Evolutionary conservation across 2,888 invertebrate species (phyloP).

Genomic region (Pristionchus arcanus): DNA sequence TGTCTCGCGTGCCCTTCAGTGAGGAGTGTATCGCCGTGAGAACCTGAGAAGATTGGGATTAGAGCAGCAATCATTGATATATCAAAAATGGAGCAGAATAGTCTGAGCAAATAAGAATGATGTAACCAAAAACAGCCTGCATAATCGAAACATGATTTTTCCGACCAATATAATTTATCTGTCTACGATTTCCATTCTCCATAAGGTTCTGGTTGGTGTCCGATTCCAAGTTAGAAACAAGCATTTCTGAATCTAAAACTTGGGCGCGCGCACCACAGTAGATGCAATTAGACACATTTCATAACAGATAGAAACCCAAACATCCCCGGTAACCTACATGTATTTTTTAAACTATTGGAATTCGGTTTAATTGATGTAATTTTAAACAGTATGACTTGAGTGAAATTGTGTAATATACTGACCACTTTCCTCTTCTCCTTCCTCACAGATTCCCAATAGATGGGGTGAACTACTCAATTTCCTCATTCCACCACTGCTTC

Average conservation of each 20-base stretch:
- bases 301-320: too few relatives aligned
- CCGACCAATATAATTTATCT: neutral
- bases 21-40: constrained; percentile 11
- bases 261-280: too few relatives aligned
- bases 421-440: constrained; percentile 66
- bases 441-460: constrained; percentile 75
- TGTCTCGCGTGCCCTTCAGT: constrained; percentile 30
- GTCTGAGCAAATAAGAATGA: neutral
- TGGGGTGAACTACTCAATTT: constrained; percentile 79
- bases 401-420: neutral
- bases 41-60: neutral
- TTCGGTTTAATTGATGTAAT: too few relatives aligned
- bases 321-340: too few relatives aligned
- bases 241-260: too few relatives aligned
- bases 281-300: too few relatives aligned
- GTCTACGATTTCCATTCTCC: too few relatives aligned
- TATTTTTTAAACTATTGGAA: too few relatives aligned
- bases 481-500: constrained; percentile 73
- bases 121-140: neutral
- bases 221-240: too few relatives aligned
- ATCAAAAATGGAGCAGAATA: neutral
- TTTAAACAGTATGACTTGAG: too few relatives aligned
- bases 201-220: too few relatives aligned
- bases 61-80: neutral
- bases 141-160: too few relatives aligned